Conservation (phyloP, 2,797 vertebrate genomes). For the Nasua narica region DNA sequence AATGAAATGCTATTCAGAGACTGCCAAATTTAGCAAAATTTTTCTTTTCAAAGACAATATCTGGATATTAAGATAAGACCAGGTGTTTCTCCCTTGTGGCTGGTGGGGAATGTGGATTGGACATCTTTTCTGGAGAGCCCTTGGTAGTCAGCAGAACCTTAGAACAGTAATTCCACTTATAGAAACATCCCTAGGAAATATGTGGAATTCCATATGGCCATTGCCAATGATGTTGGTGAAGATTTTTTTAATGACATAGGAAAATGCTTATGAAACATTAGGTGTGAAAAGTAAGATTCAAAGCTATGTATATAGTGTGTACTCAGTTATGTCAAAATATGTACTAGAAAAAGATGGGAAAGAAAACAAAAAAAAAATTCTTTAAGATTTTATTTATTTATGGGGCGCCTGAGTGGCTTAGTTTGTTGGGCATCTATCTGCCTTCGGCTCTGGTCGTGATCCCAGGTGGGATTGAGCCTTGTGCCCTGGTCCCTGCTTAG, state of each 20-base stretch:
- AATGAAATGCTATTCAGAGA: conserved; percentile 57
- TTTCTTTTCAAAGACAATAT: conserved; percentile 45
- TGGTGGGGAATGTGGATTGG: not conserved
- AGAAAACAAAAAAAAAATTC: not conserved
- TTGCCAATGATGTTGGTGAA: not conserved
- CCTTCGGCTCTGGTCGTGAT: not conserved
- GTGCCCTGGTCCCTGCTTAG: too few species aligned
- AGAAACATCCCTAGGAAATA: not conserved
- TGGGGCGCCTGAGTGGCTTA: not conserved
- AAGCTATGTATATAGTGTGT: not conserved
- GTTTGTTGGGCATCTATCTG: not conserved
- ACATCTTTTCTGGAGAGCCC: not conserved
- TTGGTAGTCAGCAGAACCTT: conserved; percentile 31
- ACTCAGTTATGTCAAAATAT: not conserved
- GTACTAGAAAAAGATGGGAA: not conserved
- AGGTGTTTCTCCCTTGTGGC: not conserved
- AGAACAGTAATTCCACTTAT: conserved; percentile 14
- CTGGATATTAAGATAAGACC: conserved; percentile 36
- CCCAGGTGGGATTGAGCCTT: too few species aligned
- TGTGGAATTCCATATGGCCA: not conserved
- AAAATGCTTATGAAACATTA: conserved; percentile 14
- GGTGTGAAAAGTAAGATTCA: not conserved
- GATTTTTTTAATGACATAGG: not conserved
- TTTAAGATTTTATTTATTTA: too few species aligned
- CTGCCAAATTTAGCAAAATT: conserved; percentile 32